Evolutionary conservation across 2,888 invertebrate species (phyloP), one percentile per base, ranked within the genome.

Genomic region (Brachyptera putata): DNA sequence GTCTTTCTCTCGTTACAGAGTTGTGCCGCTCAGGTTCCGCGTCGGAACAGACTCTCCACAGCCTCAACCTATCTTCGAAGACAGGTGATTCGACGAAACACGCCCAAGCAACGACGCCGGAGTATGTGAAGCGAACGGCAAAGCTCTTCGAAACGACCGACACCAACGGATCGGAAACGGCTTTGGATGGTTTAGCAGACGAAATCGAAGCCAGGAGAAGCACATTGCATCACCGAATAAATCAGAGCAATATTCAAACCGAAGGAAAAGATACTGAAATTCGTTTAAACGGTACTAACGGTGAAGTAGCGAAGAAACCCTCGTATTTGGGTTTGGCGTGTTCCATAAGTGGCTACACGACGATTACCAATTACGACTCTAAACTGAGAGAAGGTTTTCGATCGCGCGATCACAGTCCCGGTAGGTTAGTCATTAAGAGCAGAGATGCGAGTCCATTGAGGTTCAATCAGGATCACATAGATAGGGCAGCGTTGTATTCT

Each of bases 261-360:
- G n/a, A n/a, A n/a, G n/a, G n/a, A n/a, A n/a, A n/a, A n/a, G n/a
- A n/a, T n/a, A n/a, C n/a, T n/a, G n/a, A n/a, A n/a, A n/a, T n/a
- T n/a, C n/a, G n/a, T n/a, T n/a, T n/a, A n/a, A n/a, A n/a, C n/a
- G n/a, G n/a, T n/a, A n/a, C n/a, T n/a, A 43, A 43, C 43, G 43
- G 43, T 3, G 43, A 43, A 16, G 34, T 66, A 67, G 61, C 70
- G 14, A 89, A 89, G 72, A 86, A 91, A 71, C 94, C 94, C 0
- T 92, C 92, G 60, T 95, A 95, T 73, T 77, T 95, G 59, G 91
- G 90, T 69, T 77, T 95, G 63, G 92, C 94, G 56, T 91, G 93
- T 73, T 91, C 92, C 18, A 91, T 94, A 56, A 92, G 90, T 76
- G 94, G 94, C 2, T 95, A 95, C 73, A 89, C 90, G 3, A 89